These are phyloP conservation scores for Urophycis tenuis DNA, from an alignment of 2,797 vertebrate genomes.

Conservation along the genomic window DNA sequence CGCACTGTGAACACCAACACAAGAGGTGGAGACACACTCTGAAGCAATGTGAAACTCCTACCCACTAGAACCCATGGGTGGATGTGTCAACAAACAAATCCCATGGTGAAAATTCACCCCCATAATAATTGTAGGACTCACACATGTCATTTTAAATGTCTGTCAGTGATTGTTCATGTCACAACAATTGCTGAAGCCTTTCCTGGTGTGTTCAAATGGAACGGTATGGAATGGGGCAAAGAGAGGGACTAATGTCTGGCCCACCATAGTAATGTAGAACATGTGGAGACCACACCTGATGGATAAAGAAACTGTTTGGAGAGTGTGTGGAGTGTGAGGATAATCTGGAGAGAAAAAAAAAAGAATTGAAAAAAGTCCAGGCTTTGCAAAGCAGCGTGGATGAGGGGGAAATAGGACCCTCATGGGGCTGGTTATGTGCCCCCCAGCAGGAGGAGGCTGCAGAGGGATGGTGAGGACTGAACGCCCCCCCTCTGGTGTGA, in stretches of 20 bases:
- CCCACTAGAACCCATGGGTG: not conserved
- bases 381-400: no score
- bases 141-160: no score
- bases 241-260: not conserved
- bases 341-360: not conserved
- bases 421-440: not conserved
- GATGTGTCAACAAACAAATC: no score
- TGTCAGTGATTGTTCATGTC: no score
- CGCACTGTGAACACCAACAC: slow-evolving; percentile 63
- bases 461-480: not conserved
- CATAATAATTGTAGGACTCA: no score
- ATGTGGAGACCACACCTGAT: not conserved
- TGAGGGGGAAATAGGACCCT: no score
- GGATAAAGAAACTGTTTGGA: not conserved
- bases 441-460: no score
- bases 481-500: not conserved
- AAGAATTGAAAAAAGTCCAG: no score
- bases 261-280: not conserved
- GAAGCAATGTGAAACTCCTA: not conserved
- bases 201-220: not conserved
- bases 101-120: no score
- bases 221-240: not conserved
- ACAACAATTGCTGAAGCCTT: not conserved
- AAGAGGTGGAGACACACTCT: not conserved
- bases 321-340: not conserved